Evolutionary conservation across 2,113 vertebrate genomes (phyloP).

Genomic region (Sorex araneus): DNA sequence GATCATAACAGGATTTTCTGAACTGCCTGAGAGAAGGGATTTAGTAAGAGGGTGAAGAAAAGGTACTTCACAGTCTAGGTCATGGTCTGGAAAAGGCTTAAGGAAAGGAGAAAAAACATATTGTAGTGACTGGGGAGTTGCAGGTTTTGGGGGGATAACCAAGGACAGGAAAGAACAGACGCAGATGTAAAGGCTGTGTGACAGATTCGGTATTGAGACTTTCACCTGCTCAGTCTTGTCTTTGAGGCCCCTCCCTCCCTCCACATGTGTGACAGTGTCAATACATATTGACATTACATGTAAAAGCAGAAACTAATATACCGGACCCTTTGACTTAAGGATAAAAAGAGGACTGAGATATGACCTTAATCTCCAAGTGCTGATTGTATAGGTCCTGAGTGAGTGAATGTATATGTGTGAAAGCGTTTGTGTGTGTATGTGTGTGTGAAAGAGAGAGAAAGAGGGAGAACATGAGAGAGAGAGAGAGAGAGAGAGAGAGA

Average conservation of each 20-base stretch:
- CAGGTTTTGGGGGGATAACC: neutral
- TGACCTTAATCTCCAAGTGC: slow-evolving; percentile 5
- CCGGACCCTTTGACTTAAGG: neutral
- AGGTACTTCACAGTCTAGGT: neutral
- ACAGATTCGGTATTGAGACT: neutral
- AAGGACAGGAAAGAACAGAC: slow-evolving; percentile 34
- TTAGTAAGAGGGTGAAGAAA: slow-evolving; percentile 42
- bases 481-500: no score
- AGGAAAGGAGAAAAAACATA: neutral
- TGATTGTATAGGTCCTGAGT: neutral
- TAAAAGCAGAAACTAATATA: neutral
- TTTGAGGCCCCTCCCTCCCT: neutral
- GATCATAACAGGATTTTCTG: slow-evolving; percentile 43
- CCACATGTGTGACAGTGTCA: neutral
- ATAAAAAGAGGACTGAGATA: slow-evolving; percentile 36
- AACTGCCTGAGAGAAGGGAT: neutral
- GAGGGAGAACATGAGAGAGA: no score
- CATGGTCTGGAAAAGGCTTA: slow-evolving; percentile 28
- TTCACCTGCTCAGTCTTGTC: slow-evolving; percentile 28
- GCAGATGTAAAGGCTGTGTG: neutral
- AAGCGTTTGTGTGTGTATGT: no score
- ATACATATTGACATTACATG: neutral
- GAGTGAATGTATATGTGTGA: neutral
- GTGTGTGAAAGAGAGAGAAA: no score
- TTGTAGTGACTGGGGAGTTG: neutral